phyloP scores from a whole-genome alignment of 2,797 vertebrate species.

The Buphagus erythrorhynchus region DNA sequence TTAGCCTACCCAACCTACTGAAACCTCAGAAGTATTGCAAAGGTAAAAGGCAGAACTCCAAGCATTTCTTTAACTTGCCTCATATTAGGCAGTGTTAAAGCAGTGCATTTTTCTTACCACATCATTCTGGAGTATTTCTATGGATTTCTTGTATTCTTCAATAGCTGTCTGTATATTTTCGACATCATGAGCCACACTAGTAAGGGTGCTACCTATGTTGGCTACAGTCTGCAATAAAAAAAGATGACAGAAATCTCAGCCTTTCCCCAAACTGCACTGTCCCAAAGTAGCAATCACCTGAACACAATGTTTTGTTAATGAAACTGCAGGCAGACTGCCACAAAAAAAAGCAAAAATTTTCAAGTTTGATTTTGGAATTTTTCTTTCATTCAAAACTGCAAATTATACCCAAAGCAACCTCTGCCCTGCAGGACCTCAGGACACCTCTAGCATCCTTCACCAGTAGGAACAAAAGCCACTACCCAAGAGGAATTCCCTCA shows the following conservation, averaged over 20 bases:
- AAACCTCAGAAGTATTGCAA: not conserved
- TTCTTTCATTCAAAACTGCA: not conserved
- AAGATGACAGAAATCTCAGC: not conserved
- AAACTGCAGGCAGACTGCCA: not conserved
- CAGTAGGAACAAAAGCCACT: not conserved
- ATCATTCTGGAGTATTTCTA: slow-evolving; percentile 75
- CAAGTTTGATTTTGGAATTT: not conserved
- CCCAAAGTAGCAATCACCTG: not conserved
- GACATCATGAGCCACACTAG: slow-evolving; percentile 93
- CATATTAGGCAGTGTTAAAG: not conserved
- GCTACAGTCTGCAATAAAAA: slow-evolving; percentile 88
- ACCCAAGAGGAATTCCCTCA: not conserved
- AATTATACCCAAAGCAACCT: not conserved
- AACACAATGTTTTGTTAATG: not conserved
- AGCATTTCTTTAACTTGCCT: not conserved
- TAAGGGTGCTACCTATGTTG: slow-evolving; percentile 93
- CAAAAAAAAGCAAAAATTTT: fast-evolving
- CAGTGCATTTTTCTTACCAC: slow-evolving; percentile 72
- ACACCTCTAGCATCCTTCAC: not conserved
- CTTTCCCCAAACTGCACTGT: not conserved
- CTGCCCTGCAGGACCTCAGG: not conserved
- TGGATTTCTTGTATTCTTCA: slow-evolving; percentile 86
- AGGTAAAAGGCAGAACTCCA: not conserved
- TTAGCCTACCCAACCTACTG: not conserved
- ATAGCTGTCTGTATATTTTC: slow-evolving; percentile 87